phyloP scores from a whole-genome alignment of 2,888 invertebrate genomes.

The Agrotis exclamationis region DNA sequence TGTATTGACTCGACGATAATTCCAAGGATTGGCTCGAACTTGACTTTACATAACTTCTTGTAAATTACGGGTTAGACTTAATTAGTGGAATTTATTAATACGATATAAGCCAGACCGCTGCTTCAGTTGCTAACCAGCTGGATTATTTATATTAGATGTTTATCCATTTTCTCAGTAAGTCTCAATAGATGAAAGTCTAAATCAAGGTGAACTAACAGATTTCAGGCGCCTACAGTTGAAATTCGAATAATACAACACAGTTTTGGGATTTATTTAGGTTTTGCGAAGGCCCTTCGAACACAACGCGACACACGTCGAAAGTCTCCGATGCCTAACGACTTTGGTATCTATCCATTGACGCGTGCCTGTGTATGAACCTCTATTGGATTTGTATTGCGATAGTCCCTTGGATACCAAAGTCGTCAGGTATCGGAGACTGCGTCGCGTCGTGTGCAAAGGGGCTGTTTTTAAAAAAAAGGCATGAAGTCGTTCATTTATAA shows the following conservation, averaged over 20 bases:
- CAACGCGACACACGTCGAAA: no score
- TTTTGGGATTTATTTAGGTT: background rate
- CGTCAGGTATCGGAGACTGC: no score
- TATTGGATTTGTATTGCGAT: no score
- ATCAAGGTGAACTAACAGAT: background rate
- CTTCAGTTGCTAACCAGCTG: conserved; percentile 13
- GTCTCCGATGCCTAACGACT: no score
- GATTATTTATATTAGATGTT: background rate
- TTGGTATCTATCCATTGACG: no score
- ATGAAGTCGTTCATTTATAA: no score
- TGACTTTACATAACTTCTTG: conserved; percentile 27
- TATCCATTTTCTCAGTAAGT: background rate
- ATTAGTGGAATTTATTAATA: conserved; percentile 21
- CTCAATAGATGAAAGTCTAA: background rate
- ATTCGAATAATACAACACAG: background rate
- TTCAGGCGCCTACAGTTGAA: background rate
- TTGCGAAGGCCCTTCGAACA: background rate
- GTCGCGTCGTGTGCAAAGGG: no score
- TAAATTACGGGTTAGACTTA: conserved; percentile 14
- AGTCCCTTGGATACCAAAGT: no score
- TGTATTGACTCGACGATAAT: conserved; percentile 19
- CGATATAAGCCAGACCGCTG: background rate
- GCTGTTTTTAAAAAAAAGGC: no score
- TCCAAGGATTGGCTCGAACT: conserved; percentile 36
- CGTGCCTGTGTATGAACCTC: no score